Conservation (phyloP, 2,797 vertebrate species). For the Chelon labrosus region DNA sequence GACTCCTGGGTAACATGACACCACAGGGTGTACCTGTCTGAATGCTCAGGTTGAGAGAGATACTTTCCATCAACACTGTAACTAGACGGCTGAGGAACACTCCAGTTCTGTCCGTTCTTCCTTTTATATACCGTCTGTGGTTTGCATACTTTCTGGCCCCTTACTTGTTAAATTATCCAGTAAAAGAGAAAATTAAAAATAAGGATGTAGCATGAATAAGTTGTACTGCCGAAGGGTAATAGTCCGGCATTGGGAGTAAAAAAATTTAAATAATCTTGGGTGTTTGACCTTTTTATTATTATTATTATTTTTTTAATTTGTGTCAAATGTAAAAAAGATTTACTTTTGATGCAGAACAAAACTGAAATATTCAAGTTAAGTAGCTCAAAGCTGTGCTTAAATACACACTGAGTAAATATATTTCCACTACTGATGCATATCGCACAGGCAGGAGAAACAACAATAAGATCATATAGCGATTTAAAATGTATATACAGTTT, state of each 20-base stretch:
- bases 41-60: conserved; percentile 39
- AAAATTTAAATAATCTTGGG: no score
- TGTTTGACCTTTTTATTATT: no score
- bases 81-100: conserved; percentile 53
- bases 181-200: no score
- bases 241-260: no score
- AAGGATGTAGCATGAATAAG: no score
- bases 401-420: background rate
- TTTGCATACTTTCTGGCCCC: no score
- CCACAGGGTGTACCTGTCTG: conserved; percentile 63
- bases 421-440: background rate
- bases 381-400: background rate
- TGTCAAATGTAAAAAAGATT: no score
- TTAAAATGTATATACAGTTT: conserved; percentile 13
- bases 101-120: conserved; percentile 29
- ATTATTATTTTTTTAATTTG: no score
- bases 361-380: background rate
- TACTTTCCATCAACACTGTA: conserved; percentile 43
- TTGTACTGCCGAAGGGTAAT: no score
- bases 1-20: conserved; percentile 73
- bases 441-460: background rate
- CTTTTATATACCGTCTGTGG: conserved; percentile 6
- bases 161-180: no score
- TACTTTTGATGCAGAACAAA: background rate
- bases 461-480: background rate